These are phyloP conservation scores for Cetoscarus ocellatus DNA, from an alignment of 2,797 vertebrate genomes.

Conservation along the genomic window DNA sequence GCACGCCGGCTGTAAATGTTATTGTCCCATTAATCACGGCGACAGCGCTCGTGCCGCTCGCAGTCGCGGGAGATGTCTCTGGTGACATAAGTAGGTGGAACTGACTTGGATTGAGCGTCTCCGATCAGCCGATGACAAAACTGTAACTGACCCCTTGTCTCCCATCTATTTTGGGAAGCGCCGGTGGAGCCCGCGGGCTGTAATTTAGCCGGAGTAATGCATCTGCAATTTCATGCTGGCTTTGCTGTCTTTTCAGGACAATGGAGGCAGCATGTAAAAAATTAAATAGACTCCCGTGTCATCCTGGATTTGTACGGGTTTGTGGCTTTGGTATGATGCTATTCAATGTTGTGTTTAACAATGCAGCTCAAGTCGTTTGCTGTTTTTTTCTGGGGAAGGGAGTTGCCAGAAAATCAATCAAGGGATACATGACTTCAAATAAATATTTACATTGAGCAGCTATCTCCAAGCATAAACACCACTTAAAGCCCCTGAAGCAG, in stretches of 20 bases:
- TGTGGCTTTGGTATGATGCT: conserved; percentile 38
- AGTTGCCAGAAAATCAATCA: conserved; percentile 71
- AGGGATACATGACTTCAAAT: conserved; percentile 61
- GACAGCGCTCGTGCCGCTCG: conserved; percentile 56
- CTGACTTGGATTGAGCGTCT: conserved; percentile 43
- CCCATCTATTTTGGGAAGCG: conserved; percentile 68
- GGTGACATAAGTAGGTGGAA: conserved; percentile 62
- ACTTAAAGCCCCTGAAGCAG: conserved; percentile 44
- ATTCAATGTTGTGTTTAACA: conserved; percentile 57
- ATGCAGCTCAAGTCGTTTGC: conserved; percentile 43
- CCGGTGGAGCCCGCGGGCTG: conserved; percentile 49
- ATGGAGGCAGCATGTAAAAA: conserved; percentile 60
- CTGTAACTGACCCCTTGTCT: conserved; percentile 66
- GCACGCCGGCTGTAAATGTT: conserved; percentile 62
- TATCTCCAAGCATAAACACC: conserved; percentile 52
- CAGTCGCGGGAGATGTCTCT: conserved; percentile 53
- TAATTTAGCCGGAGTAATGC: conserved; percentile 65
- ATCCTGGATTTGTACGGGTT: conserved; percentile 49
- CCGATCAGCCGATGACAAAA: conserved; percentile 53
- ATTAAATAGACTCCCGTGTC: conserved; percentile 58
- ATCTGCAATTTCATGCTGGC: conserved; percentile 66
- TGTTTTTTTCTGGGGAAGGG: conserved; percentile 55
- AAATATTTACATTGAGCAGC: conserved; percentile 64
- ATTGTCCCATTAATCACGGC: conserved; percentile 76
- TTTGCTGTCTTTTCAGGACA: conserved; percentile 65